phyloP scores from a whole-genome alignment of 2,888 invertebrate genomes.

The Villa cingulata region DNA sequence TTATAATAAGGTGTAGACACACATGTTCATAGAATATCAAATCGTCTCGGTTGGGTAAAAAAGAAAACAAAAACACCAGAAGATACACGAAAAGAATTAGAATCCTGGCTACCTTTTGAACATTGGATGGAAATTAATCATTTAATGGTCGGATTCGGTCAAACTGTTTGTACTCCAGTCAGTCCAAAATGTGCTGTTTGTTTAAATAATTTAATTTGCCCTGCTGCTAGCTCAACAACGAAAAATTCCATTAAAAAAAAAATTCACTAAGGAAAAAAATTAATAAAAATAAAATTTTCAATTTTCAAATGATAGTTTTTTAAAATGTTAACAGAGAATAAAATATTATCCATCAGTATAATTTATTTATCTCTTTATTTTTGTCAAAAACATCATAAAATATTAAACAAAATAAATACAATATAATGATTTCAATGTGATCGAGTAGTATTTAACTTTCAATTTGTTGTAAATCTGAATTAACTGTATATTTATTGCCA shows the following conservation, averaged over 20 bases:
- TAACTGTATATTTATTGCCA: no score
- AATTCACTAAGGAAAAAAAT: no score
- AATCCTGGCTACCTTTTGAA: slow-evolving; percentile 76
- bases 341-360: no score
- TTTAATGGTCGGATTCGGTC: slow-evolving; percentile 93
- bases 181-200: slow-evolving; percentile 74
- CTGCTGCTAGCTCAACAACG: slow-evolving; percentile 33
- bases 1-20: slow-evolving; percentile 96
- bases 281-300: no score
- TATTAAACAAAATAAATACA: no score
- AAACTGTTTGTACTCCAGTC: slow-evolving; percentile 74
- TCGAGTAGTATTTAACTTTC: no score
- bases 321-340: no score
- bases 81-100: slow-evolving; percentile 66
- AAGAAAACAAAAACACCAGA: slow-evolving; percentile 69
- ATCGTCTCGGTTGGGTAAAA: slow-evolving; percentile 77
- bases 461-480: no score
- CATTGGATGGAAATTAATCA: slow-evolving; percentile 81
- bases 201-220: slow-evolving; percentile 70
- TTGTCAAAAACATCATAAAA: no score
- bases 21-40: slow-evolving; percentile 91
- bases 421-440: no score
- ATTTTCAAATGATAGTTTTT: no score
- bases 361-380: no score
- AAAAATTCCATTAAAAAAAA: background rate